phyloP scores from a whole-genome alignment of 2,113 vertebrate species.

The Rhinolophus sinicus region DNA sequence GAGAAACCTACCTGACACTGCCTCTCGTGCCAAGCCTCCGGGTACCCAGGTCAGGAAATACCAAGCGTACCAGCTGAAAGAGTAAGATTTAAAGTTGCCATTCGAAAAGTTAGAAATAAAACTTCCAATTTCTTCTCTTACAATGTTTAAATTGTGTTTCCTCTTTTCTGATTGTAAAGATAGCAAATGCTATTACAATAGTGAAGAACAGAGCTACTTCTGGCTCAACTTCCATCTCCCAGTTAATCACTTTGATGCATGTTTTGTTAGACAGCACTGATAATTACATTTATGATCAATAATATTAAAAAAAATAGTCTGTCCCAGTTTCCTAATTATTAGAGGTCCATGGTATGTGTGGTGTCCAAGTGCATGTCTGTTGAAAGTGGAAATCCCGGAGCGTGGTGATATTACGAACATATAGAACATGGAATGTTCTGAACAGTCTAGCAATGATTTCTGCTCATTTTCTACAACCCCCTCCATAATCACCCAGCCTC shows the following conservation, averaged over 20 bases:
- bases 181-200: neutral
- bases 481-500: neutral
- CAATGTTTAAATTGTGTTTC: neutral
- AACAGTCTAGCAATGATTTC: neutral
- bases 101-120: neutral
- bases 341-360: neutral
- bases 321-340: neutral
- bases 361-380: too few species aligned
- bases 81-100: neutral
- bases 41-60: conserved; percentile 82
- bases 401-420: neutral
- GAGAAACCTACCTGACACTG: conserved; percentile 78
- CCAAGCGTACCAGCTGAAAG: conserved; percentile 79
- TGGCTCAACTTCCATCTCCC: neutral
- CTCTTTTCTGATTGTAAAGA: neutral
- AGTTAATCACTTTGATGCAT: neutral
- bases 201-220: neutral
- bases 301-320: neutral
- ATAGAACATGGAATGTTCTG: neutral
- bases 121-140: neutral
- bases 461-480: neutral
- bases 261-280: neutral
- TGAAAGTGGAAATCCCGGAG: neutral
- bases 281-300: neutral
- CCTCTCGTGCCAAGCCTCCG: conserved; percentile 82